Evolutionary conservation across 2,888 invertebrate genomes (phyloP).

Genomic region (Vanessa cardui): DNA sequence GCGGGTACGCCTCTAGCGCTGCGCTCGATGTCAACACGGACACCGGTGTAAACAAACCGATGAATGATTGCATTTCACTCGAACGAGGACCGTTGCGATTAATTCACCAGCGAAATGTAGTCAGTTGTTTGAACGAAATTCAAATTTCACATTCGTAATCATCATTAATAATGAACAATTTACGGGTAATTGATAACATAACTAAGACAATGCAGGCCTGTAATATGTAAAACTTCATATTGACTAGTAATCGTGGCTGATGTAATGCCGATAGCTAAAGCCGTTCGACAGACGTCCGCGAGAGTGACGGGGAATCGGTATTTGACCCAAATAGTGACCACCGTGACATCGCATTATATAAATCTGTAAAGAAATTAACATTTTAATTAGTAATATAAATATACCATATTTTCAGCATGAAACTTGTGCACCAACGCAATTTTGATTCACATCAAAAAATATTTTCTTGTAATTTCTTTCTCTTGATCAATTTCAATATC

Average conservation of each 20-base stretch:
- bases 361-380: no score
- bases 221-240: not conserved
- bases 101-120: not conserved
- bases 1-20: conserved; percentile 84
- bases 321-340: conserved; percentile 22
- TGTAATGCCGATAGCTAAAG: conserved; percentile 61
- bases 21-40: conserved; percentile 36
- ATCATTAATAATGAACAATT: not conserved
- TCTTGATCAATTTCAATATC: no score
- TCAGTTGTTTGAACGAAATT: not conserved
- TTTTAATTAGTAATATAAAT: no score
- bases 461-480: no score
- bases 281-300: conserved; percentile 72
- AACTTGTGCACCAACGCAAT: no score
- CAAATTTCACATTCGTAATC: not conserved
- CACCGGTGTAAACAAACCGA: conserved; percentile 70
- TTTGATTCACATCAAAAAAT: no score
- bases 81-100: not conserved
- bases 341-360: not conserved
- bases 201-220: no score
- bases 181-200: no score
- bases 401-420: no score
- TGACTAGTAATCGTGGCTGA: conserved; percentile 58
- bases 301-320: conserved; percentile 38
- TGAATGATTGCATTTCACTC: conserved; percentile 13